A percentile compares a stretch with the other conserved stretches of the same genome.
Conservation (phyloP, 2,113 vertebrate genomes). For the Paramisgurnus dabryanus region DNA sequence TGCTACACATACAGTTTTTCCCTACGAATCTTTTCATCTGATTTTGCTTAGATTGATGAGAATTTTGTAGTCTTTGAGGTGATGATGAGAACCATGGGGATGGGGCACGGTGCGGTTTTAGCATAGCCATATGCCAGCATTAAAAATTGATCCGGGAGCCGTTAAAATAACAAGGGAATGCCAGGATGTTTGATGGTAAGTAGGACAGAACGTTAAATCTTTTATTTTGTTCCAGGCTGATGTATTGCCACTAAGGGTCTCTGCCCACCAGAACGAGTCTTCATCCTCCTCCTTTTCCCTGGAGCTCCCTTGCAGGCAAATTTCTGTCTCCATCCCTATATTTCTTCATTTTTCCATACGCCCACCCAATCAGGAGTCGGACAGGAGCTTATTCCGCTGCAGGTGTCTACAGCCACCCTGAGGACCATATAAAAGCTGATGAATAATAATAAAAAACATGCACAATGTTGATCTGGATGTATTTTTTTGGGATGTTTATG, state of each 20-base stretch:
- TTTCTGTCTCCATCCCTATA: neutral
- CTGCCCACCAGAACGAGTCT: conserved; percentile 18
- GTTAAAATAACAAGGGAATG: conserved; percentile 48
- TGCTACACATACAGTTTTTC: neutral
- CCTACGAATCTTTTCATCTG: conserved; percentile 25
- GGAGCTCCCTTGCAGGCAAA: neutral
- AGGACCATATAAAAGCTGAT: conserved; percentile 8
- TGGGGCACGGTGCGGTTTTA: conserved; percentile 30
- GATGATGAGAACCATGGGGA: neutral
- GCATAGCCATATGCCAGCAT: conserved; percentile 55
- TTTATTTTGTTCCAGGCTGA: conserved; percentile 58
- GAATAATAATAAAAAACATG: conserved; percentile 3
- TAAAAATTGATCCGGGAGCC: conserved; percentile 52
- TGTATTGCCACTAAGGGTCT: conserved; percentile 50
- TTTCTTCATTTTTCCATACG: neutral
- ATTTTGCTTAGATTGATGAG: conserved; percentile 18
- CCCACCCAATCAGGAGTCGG: neutral
- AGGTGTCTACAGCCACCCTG: conserved; percentile 19
- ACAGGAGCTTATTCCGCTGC: neutral
- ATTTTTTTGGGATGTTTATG: neutral
- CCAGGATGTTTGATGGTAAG: conserved; percentile 51
- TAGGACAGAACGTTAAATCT: conserved; percentile 61
- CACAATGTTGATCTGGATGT: neutral
- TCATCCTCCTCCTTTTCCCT: neutral
- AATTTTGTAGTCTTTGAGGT: conserved; percentile 8